Conservation (phyloP, 2,888 invertebrate genomes). For the Stictocephala bisonia region DNA sequence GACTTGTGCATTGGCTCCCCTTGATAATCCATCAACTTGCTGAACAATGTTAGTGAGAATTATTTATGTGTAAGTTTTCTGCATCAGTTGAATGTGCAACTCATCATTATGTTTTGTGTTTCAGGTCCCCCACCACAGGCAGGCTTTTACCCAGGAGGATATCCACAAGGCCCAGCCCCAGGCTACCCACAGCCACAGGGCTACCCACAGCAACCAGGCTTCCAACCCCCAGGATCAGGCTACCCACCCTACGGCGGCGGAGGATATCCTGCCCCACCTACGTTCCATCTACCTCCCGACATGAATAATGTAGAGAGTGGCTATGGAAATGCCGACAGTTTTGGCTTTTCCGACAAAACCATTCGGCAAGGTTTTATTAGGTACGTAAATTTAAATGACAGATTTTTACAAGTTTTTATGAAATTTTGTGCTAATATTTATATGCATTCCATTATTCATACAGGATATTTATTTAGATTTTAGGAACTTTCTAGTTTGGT, state of each 20-base stretch:
- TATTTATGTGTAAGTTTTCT: neutral
- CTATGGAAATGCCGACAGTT: constrained; percentile 72
- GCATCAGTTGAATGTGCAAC: too few species aligned
- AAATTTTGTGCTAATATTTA: too few species aligned
- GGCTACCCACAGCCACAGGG: constrained; percentile 53
- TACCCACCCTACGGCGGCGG: constrained; percentile 47
- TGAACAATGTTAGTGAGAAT: neutral
- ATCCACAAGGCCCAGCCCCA: neutral
- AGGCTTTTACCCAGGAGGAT: constrained; percentile 64
- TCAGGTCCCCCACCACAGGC: constrained; percentile 60
- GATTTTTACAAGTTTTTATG: too few species aligned
- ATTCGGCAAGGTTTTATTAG: constrained; percentile 79
- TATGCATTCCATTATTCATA: too few species aligned
- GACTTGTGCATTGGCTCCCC: too few species aligned
- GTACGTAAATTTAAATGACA: constrained; percentile 64
- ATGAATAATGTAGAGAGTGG: constrained; percentile 31
- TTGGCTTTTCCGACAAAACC: constrained; percentile 77
- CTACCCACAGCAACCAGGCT: constrained; percentile 58
- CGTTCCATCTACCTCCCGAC: constrained; percentile 23
- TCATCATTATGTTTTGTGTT: too few species aligned
- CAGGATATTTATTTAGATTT: too few species aligned
- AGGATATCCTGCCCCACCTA: constrained; percentile 59
- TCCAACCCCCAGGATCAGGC: constrained; percentile 46
- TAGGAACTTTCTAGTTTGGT: too few species aligned
- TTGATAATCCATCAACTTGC: too few species aligned